Base-by-base conservation (phyloP, 1,140 invertebrate species). In the Neocloeon triangulifer region DNA sequence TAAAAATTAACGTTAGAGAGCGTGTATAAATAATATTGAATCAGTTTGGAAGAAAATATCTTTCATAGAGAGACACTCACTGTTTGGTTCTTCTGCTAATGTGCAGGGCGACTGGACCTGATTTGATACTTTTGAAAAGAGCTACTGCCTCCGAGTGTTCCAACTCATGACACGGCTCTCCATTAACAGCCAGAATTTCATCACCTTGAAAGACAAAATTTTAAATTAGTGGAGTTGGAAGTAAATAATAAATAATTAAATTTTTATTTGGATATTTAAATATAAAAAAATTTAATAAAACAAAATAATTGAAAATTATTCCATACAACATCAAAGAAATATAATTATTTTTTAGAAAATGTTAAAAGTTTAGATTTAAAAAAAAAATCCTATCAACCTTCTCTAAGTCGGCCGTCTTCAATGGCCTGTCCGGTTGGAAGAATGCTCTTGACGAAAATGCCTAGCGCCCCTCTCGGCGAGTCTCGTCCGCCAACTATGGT, bases 131-230 rank as follows among this genome's bases (percentile, higher is more conserved):
- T 42, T 80, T 75, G 50, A 86, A 85, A 30, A 74, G 56, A 37
- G 64, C 53, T 37, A 84, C 72, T 1, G 77, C 78, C 51, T 80
- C 72, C 19, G 69, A 64, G 47, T 84, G 78, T 0, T 72, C 74
- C 34, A 73, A 58, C 1, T 75, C 75, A 32, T 63, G 61, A 16
- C 80, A 57, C 10, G 62, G 49, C 41, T 68, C 60, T 2, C 72
- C 70, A 49, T 82, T 82, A 16, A 85, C 60, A 30, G 66, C 67
- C 18, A 81, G 41, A 33, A 85, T 76, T 52, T 84, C 78, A 53
- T 85, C 78, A 42, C 70, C 71, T 74, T 49, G 8, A 59, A 52
- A 46, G 12, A 21, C 43, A 47, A 40, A 39, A 39, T 28, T n/a
- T n/a, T n/a, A n/a, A n/a, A n/a, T n/a, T n/a, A n/a, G n/a, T n/a